Conservation (phyloP, 2,797 vertebrate species). For the Malurus leucopterus region DNA sequence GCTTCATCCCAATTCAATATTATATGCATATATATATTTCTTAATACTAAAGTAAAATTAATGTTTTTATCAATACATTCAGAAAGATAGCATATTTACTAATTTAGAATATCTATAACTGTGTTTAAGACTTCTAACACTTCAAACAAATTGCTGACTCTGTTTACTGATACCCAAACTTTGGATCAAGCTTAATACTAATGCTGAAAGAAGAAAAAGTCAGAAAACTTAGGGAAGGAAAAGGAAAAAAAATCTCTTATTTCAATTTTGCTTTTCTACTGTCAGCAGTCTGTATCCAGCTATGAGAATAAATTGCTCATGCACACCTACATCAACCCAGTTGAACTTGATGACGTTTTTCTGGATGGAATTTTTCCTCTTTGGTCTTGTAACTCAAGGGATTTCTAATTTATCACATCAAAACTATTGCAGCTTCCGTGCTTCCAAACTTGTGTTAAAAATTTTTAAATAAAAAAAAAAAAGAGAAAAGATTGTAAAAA, state of each 20-base stretch:
- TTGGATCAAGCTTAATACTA: not conserved
- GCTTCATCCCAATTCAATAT: not conserved
- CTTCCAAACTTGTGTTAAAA: not conserved
- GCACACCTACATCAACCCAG: not conserved
- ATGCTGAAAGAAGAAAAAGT: not conserved
- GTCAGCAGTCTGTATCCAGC: not conserved
- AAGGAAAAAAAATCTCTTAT: not conserved
- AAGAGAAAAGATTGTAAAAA: not conserved
- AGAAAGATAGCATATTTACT: not conserved
- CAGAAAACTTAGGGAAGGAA: not conserved
- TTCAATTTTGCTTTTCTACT: not conserved
- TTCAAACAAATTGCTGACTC: not conserved
- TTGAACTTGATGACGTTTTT: not conserved
- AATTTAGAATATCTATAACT: not conserved
- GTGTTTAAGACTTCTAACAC: not conserved
- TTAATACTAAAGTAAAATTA: not conserved
- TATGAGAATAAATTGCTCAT: not conserved
- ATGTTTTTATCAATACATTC: not conserved
- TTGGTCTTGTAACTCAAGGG: not conserved
- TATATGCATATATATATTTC: not conserved
- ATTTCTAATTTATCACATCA: not conserved
- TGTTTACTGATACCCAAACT: not conserved
- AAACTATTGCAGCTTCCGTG: not conserved
- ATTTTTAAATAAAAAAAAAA: not conserved
- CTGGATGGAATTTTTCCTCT: not conserved